These are phyloP conservation scores for Crotalus viridis DNA, from an alignment of 2,113 vertebrate genomes.

Conservation along the genomic window DNA sequence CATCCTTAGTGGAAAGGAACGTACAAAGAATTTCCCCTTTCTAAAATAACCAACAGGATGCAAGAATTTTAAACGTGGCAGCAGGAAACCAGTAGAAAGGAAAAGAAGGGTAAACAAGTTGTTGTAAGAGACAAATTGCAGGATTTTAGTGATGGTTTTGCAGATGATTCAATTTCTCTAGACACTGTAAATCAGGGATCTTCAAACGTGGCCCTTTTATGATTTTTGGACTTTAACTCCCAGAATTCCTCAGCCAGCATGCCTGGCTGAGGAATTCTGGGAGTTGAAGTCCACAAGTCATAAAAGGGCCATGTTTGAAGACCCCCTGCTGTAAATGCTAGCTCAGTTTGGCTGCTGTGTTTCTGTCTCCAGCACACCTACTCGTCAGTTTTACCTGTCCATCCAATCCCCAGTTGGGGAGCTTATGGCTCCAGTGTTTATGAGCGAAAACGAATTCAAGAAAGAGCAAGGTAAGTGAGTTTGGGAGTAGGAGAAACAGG, in stretches of 20 bases:
- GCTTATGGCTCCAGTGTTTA: slow-evolving; percentile 89
- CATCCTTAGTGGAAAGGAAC: not conserved
- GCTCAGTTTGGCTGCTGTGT: fast-evolving
- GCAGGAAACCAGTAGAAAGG: not conserved
- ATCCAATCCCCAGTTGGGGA: slow-evolving; percentile 96
- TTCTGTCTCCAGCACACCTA: slow-evolving; percentile 80
- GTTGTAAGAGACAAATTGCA: not conserved
- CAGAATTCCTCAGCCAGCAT: too few relatives aligned
- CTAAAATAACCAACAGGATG: not conserved
- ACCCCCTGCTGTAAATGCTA: not conserved
- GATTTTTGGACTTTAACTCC: too few relatives aligned
- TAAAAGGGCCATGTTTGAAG: too few relatives aligned
- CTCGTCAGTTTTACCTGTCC: slow-evolving; percentile 90
- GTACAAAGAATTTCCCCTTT: not conserved
- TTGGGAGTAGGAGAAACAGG: not conserved
- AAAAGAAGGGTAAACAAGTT: too few relatives aligned
- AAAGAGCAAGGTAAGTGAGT: slow-evolving; percentile 88
- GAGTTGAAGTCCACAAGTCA: too few relatives aligned
- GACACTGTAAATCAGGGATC: too few relatives aligned
- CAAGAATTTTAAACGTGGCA: not conserved
- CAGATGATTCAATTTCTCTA: not conserved
- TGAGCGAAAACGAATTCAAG: slow-evolving; percentile 96
- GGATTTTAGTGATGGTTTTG: not conserved
- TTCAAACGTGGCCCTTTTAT: too few relatives aligned
- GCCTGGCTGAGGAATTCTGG: too few relatives aligned